A percentile compares a stretch with the other conserved stretches of the same genome.
These are phyloP conservation scores for Philotrypesis tridentata DNA, from an alignment of 1,140 invertebrate species.

Conservation along the genomic window DNA sequence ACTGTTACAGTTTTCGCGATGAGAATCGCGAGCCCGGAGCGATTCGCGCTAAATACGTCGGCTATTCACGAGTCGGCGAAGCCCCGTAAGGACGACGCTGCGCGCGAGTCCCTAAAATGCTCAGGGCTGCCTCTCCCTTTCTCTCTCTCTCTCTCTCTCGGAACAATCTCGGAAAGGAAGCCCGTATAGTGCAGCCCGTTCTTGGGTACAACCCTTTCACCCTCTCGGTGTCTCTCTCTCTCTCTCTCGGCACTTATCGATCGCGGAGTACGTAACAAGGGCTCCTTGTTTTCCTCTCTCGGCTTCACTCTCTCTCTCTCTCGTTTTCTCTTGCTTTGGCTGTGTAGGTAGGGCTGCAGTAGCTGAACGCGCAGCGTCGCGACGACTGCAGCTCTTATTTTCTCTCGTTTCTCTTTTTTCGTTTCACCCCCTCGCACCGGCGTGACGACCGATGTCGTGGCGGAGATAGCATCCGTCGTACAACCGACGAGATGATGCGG, in stretches of 20 bases:
- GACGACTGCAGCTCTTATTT: neutral
- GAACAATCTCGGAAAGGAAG: too few relatives aligned
- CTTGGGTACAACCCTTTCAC: too few relatives aligned
- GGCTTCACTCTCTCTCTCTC: neutral
- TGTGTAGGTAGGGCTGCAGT: neutral
- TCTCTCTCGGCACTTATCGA: neutral
- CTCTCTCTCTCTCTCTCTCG: too few relatives aligned
- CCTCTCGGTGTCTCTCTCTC: neutral
- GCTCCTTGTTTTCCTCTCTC: neutral
- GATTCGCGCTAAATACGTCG: too few relatives aligned
- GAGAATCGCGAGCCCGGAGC: too few relatives aligned
- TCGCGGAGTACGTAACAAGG: neutral
- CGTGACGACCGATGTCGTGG: neutral
- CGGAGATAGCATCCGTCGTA: constrained; percentile 4
- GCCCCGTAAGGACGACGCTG: too few relatives aligned
- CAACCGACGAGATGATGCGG: too few relatives aligned
- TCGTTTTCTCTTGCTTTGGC: neutral
- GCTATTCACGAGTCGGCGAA: too few relatives aligned
- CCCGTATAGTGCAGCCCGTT: too few relatives aligned
- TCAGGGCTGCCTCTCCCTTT: neutral
- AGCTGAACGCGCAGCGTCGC: too few relatives aligned
- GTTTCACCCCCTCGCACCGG: neutral
- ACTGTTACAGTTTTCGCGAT: too few relatives aligned
- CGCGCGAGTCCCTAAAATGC: neutral
- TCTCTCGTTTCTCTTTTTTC: neutral